Evolutionary conservation across 2,113 vertebrate genomes (phyloP), one percentile per base, ranked within the genome.

Genomic region (Zosterops japonicus): DNA sequence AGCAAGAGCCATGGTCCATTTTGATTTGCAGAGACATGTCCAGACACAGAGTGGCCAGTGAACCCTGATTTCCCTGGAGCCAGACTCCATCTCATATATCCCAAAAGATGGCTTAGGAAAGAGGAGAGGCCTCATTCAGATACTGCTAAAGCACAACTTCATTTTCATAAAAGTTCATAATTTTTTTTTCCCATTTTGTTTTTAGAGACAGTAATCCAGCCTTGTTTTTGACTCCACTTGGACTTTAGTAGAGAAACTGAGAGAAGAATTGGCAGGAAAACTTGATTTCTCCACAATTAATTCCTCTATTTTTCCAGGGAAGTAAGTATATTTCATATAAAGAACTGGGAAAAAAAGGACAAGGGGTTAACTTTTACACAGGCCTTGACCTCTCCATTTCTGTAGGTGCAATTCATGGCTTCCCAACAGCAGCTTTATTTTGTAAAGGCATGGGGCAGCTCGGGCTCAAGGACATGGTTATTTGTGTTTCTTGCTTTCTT

Each of bases 401-500:
- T 86, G 14, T 29, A 74, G 33, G 41, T 64, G 28, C 59, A 53
- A 67, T 91, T 79, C 25, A 50, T 5, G 36, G 52, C 27, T 90
- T 93, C 80, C 52, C 65, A 90, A 46, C 28, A 28, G 22, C 28
- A 35, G 12, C 22, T 81, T 64, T 64, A 83, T 90, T 90, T 84
- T 29, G 33, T 90, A 9, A 79, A 93, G 90, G 68, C 60, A 8
- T 17, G n/a, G 55, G 39, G 21, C 50, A 90, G 42, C 68, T 83
- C 20, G 2, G 21, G 60, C 86, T 94, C 93, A 96, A 96, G 95
- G 96, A 94, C 88, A 64, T 0, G 0, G 7, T 7, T 74, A 33
- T 41, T 94, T 93, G 65, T 89, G 33, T 57, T 90, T 61, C 86
- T 70, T 87, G 56, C 60, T 92, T 92, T 81, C 64, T 41, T 39